Percentiles rank a stretch among this genome's conserved stretches.
Evolutionary conservation across 1,140 invertebrate species (phyloP).

Genomic region (Holotrichia oblita): DNA sequence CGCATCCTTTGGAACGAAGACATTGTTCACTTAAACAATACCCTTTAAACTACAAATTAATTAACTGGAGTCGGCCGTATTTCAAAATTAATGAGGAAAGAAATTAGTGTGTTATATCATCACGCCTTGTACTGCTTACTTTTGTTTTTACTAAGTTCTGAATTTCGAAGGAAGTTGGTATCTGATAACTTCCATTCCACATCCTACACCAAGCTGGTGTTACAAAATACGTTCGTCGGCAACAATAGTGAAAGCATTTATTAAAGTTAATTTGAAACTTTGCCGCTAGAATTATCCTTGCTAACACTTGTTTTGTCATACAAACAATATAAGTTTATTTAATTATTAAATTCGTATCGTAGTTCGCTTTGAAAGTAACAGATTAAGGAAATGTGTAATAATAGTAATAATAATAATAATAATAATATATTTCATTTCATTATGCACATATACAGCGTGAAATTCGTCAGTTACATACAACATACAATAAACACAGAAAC

Average conservation of each 20-base stretch:
- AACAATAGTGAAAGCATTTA: background rate
- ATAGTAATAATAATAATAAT: too few relatives aligned
- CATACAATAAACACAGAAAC: too few relatives aligned
- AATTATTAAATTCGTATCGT: too few relatives aligned
- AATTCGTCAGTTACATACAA: too few relatives aligned
- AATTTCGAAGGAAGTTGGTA: background rate
- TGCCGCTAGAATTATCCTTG: too few relatives aligned
- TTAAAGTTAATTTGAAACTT: slow-evolving; percentile 40
- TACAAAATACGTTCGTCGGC: background rate
- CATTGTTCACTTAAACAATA: slow-evolving; percentile 34
- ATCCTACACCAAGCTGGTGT: background rate
- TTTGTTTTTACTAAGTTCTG: slow-evolving; percentile 13
- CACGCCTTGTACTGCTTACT: slow-evolving; percentile 21
- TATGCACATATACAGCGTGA: too few relatives aligned
- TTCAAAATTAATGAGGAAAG: slow-evolving; percentile 34
- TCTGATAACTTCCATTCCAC: background rate
- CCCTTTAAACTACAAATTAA: slow-evolving; percentile 37
- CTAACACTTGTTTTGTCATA: too few relatives aligned
- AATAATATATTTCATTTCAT: too few relatives aligned
- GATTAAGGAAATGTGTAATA: background rate
- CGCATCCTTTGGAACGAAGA: slow-evolving; percentile 32
- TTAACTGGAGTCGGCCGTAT: slow-evolving; percentile 10
- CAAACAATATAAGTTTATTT: too few relatives aligned
- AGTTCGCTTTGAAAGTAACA: background rate
- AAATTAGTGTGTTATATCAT: slow-evolving; percentile 23